Evolutionary conservation across 2,888 invertebrate species (phyloP), one percentile per base, ranked within the genome.

Genomic region (Priocnemis perturbator): DNA sequence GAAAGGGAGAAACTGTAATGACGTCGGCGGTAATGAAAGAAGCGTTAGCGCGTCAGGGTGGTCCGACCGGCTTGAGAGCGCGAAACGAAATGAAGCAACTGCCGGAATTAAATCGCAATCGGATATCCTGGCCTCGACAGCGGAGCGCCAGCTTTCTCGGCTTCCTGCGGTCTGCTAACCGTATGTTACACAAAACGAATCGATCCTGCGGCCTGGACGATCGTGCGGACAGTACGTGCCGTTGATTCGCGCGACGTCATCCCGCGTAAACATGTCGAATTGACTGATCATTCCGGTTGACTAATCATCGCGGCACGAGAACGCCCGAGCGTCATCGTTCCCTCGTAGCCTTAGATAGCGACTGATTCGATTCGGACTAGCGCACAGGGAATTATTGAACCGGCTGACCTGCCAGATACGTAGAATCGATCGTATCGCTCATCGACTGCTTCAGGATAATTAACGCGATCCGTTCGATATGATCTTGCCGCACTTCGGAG

Each of bases 311-410:
- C 57, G 67, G 64, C 69, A 55, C 67, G 65, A 65, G 67, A 37
- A 56, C 55, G 64, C 62, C 74, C 52, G 20, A 56, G 11, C 21
- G 37, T 21, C 60, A 52, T 48, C 45, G 50, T 52, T 45, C 44
- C 37, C 63, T 23, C 67, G 37, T 15, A 14, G 60, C 56, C 61
- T 50, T 67, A 71, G 69, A 66, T 48, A 56, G 48, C 50, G 57
- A 57, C 60, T 60, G 53, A 71, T 69, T 71, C 58, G 55, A 77
- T 74, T 64, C 74, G 48, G 59, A 58, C 47, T 48, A 69, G 64
- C 72, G 65, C 64, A 67, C 50, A 50, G 62, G 58, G 69, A 76
- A 76, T 76, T 76, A 73, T 60, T 70, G 52, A 60, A 67, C 60
- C 69, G 58, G 53, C 55, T 59, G 67, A 75, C 48, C 75, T 60